Evolutionary conservation across 1,140 invertebrate genomes (phyloP).

Genomic region (Antheraea pernyi): DNA sequence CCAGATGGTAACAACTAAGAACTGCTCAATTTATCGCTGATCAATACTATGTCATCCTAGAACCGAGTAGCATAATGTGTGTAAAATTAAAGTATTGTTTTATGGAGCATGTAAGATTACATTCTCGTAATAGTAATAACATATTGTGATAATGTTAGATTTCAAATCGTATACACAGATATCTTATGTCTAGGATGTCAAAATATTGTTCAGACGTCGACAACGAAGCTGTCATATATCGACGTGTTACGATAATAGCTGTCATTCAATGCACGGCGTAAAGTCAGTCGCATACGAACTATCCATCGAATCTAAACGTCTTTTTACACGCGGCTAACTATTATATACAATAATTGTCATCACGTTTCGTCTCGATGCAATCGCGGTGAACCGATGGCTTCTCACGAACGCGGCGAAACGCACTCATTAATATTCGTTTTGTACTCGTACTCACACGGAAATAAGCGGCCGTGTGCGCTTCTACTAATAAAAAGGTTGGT

Average conservation of each 20-base stretch:
- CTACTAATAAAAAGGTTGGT: conserved; percentile 76
- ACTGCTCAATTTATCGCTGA: conserved; percentile 23
- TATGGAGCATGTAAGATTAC: not conserved
- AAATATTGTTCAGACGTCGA: conserved; percentile 14
- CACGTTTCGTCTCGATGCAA: conserved; percentile 66
- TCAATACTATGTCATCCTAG: conserved; percentile 18
- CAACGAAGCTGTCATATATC: conserved; percentile 10
- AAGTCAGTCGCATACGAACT: conserved; percentile 32
- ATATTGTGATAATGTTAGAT: not conserved
- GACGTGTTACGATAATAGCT: conserved; percentile 9
- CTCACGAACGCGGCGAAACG: conserved; percentile 74
- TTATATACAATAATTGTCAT: conserved; percentile 72
- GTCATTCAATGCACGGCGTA: conserved; percentile 18
- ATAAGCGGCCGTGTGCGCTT: conserved; percentile 77
- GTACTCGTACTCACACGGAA: conserved; percentile 74
- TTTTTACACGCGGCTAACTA: conserved; percentile 75
- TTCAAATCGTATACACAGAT: not conserved
- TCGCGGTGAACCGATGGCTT: conserved; percentile 77
- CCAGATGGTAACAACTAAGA: conserved; percentile 68
- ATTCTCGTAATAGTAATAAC: not conserved
- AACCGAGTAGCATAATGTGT: too few species aligned
- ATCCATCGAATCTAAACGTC: conserved; percentile 45
- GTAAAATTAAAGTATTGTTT: not conserved
- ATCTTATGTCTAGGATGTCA: not conserved
- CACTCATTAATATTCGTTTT: conserved; percentile 70